Evolutionary conservation across 1,140 invertebrate genomes (phyloP), one percentile per base, ranked within the genome.

Genomic region (Brachionus angularis): DNA sequence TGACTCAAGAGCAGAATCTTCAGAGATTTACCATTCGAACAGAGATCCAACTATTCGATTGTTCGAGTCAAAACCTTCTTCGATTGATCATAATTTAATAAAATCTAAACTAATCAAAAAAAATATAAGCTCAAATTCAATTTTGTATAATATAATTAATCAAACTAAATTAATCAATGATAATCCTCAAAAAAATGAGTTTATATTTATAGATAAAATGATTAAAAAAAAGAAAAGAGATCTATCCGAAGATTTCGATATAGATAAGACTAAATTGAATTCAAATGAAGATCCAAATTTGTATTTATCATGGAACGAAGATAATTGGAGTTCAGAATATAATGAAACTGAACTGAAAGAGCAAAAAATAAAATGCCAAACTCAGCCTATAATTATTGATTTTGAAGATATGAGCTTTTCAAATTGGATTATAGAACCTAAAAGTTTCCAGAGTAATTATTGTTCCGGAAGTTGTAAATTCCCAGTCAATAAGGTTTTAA

Each of bases 351-450:
- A n/a, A n/a, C n/a, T n/a, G n/a, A 58, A 58, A 58, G 25, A 23
- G 23, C 33, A 58, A 14, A 36, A 25, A 39, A 23, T 58, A 12
- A 58, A 58, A 33, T 58, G 53, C 14, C 53, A 58, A 12, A 58
- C 33, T 12, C 36, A 58, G 18, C 23, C 47, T 14, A 27, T 50
- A 42, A n/a, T 34, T 23, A 34, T 67, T 49, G 62, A 67, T 29
- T 67, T 67, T 36, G 29, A 67, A 16, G 62, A 67, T 33, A 34
- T 67, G 27, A 50, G 62, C 21, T 50, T 67, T 67, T 67, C 62
- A 18, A 50, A n/a, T 29, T 67, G 62, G 62, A 67, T 67, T 18
- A 46, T 67, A 21, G 42, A 67, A 27, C 62, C 62, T 5, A 67
- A 67, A 50, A 67, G 47, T 27, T 67, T 47, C 31, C 42, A 47